phyloP scores from a whole-genome alignment of 1,140 invertebrate species.

The Trypoxylus dichotomus region DNA sequence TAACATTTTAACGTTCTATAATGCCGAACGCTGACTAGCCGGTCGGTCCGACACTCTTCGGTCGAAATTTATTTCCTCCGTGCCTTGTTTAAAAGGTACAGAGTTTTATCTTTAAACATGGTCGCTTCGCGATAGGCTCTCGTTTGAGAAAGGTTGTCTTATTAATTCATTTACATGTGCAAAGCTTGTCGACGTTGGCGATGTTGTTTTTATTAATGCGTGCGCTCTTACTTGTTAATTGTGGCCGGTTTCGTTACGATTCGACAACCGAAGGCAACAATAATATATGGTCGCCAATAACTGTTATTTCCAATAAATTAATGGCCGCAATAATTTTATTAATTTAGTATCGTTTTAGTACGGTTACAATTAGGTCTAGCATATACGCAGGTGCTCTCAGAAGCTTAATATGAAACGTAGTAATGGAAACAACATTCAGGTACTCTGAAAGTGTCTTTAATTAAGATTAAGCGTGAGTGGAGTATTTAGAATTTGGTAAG shows the following conservation, averaged over 20 bases:
- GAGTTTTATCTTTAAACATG: constrained; percentile 10
- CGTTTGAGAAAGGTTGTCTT: constrained; percentile 18
- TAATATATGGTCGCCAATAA: background rate
- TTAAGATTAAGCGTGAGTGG: no score
- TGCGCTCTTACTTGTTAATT: background rate
- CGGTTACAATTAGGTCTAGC: no score
- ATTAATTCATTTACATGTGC: constrained; percentile 23
- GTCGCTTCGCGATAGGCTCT: background rate
- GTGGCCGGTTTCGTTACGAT: constrained; percentile 6
- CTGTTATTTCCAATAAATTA: constrained; percentile 6
- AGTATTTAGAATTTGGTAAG: no score
- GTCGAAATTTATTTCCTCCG: background rate
- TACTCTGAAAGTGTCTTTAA: no score
- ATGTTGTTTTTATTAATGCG: constrained; percentile 21
- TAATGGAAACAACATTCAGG: no score
- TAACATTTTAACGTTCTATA: background rate
- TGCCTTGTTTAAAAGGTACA: constrained; percentile 18
- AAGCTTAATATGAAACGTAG: no score
- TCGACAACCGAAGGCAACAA: background rate
- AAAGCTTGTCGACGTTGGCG: constrained; percentile 15
- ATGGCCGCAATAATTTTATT: constrained; percentile 17
- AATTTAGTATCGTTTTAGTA: background rate
- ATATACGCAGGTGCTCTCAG: no score
- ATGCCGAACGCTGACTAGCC: background rate
- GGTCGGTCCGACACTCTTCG: background rate